Percentiles rank a stretch among this genome's conserved stretches.
Conservation (phyloP, 2,113 vertebrate genomes). For the Cryptotis parvus region DNA sequence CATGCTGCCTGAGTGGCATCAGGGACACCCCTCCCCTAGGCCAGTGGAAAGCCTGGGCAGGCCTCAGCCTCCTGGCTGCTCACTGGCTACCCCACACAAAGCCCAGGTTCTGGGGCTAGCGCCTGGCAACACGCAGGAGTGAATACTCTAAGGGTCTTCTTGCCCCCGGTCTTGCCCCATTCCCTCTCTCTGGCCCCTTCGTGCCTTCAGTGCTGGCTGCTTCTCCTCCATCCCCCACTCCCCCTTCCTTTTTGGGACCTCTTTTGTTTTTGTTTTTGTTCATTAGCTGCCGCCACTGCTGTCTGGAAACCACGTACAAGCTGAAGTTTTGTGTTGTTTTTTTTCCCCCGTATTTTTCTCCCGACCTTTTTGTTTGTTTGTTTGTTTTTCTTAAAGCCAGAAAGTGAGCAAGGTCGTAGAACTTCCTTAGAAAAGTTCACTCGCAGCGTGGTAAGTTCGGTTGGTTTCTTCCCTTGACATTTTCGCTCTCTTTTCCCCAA, state of each 20-base stretch:
- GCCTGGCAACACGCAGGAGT: background rate
- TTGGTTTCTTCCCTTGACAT: constrained; percentile 78
- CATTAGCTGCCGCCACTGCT: constrained; percentile 83
- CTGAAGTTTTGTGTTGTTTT: constrained; percentile 83
- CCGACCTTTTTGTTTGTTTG: constrained; percentile 79
- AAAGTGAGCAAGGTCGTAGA: constrained; percentile 97
- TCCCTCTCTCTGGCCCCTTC: too few relatives aligned
- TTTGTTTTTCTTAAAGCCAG: constrained; percentile 90
- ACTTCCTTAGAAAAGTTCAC: constrained; percentile 99
- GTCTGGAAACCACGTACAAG: constrained; percentile 85
- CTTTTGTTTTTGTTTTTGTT: constrained; percentile 81
- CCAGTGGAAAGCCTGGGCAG: background rate
- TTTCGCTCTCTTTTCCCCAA: constrained; percentile 73
- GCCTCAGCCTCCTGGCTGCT: too few relatives aligned
- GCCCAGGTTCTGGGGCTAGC: background rate
- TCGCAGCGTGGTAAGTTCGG: constrained; percentile 96
- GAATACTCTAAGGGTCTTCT: background rate
- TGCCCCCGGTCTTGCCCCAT: constrained; percentile 76
- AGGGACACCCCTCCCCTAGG: too few relatives aligned
- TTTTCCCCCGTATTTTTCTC: constrained; percentile 87
- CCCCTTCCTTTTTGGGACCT: too few relatives aligned
- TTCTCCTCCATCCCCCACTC: constrained; percentile 76
- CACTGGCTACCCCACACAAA: too few relatives aligned
- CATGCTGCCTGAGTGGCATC: background rate
- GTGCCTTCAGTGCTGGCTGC: constrained; percentile 77